Conservation (phyloP, 2,797 vertebrate genomes). For the Notolepis coatsorum region DNA sequence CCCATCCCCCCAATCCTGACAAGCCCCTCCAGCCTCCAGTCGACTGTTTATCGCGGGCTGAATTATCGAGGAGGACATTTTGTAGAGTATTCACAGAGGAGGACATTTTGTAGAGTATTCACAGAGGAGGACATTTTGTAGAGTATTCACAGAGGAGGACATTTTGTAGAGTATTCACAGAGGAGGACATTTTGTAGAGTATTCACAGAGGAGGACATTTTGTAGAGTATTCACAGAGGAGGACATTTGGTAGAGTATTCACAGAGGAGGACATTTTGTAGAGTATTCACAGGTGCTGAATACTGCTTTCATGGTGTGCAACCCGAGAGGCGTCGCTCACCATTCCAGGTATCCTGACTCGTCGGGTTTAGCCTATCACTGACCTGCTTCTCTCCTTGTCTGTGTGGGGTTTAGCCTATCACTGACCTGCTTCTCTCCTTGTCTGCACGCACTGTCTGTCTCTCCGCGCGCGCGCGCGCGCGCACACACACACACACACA, state of each 20-base stretch:
- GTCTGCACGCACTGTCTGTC: neutral
- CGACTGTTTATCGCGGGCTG: conserved; percentile 48
- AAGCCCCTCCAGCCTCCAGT: too few species aligned
- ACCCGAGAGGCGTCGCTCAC: conserved; percentile 49
- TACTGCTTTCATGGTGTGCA: conserved; percentile 65
- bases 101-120: conserved; percentile 72
- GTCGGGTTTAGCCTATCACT: conserved; percentile 61
- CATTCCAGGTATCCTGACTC: neutral
- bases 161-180: too few species aligned
- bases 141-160: too few species aligned
- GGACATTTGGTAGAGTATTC: conserved; percentile 72
- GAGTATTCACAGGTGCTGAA: too few species aligned
- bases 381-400: conserved; percentile 58
- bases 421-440: conserved; percentile 2
- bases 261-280: too few species aligned
- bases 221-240: too few species aligned
- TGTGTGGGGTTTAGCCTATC: conserved; percentile 32
- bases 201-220: too few species aligned
- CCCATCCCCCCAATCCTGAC: neutral
- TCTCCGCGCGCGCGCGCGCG: neutral
- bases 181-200: conserved; percentile 71
- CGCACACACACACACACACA: conserved; percentile 2
- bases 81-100: conserved; percentile 62
- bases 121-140: conserved; percentile 72
- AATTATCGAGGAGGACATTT: conserved; percentile 78